Evolutionary conservation across 2,888 invertebrate genomes (phyloP).

Genomic region (Eledone cirrhosa): DNA sequence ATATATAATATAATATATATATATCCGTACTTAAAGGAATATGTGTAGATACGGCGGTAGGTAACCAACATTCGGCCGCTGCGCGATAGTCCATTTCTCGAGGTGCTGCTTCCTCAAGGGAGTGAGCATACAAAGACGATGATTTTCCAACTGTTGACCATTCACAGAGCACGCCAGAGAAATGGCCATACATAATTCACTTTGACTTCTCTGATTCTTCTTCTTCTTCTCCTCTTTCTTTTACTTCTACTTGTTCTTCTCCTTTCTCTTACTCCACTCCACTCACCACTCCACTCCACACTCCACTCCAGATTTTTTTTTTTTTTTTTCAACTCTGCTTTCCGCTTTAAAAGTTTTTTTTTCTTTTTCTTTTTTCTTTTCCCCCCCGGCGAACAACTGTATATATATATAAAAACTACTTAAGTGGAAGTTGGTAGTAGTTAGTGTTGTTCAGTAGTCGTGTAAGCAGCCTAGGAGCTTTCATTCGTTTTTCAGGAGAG

Average conservation of each 20-base stretch:
- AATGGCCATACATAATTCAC: conserved; percentile 17
- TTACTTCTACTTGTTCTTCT: background rate
- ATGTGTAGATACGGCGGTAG: background rate
- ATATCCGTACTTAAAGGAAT: background rate
- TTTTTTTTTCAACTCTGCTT: too few species aligned
- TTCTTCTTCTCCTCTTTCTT: too few species aligned
- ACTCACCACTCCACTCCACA: too few species aligned
- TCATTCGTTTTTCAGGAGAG: too few species aligned
- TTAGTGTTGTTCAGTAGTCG: too few species aligned
- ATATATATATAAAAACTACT: too few species aligned
- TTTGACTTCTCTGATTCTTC: background rate
- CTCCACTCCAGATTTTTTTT: too few species aligned
- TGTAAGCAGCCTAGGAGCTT: too few species aligned
- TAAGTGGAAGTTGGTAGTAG: too few species aligned
- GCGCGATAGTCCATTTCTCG: conserved; percentile 19
- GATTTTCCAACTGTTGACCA: conserved; percentile 26
- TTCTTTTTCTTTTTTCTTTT: too few species aligned
- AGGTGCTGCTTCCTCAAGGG: conserved; percentile 11
- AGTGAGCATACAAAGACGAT: background rate
- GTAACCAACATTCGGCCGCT: conserved; percentile 14
- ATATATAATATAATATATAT: background rate
- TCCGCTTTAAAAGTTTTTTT: too few species aligned
- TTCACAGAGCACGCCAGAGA: conserved; percentile 19
- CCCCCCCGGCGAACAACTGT: too few species aligned
- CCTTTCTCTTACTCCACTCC: background rate